phyloP scores from a whole-genome alignment of 2,797 vertebrate genomes.

The Pogonophryne albipinna region DNA sequence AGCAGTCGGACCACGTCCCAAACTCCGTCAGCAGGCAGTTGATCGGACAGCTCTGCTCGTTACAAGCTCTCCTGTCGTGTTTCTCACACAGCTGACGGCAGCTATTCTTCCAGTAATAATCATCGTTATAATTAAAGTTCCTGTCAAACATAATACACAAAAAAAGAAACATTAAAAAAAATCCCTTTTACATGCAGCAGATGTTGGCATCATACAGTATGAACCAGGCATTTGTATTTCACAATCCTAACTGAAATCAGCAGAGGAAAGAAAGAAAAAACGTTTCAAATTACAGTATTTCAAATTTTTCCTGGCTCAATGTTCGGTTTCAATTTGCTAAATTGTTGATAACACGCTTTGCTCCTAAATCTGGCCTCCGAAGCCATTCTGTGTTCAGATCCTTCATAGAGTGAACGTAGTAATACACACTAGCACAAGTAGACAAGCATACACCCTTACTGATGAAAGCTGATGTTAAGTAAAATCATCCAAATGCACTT shows the following conservation, averaged over 20 bases:
- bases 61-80: conserved; percentile 84
- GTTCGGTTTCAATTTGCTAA: not conserved
- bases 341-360: not conserved
- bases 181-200: not conserved
- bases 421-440: too few species aligned
- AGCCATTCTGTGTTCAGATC: not conserved
- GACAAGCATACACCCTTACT: too few species aligned
- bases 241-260: not conserved
- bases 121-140: conserved; percentile 73
- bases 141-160: conserved; percentile 70
- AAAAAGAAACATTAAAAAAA: not conserved
- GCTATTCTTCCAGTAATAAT: conserved; percentile 84
- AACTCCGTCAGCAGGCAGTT: conserved; percentile 90
- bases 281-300: not conserved
- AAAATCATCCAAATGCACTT: too few species aligned
- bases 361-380: not conserved
- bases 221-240: not conserved
- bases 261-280: not conserved
- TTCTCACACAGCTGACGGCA: conserved; percentile 84
- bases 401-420: too few species aligned
- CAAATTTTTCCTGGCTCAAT: not conserved
- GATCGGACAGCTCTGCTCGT: conserved; percentile 88
- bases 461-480: too few species aligned
- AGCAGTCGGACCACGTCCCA: conserved; percentile 92
- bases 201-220: not conserved